Percentiles rank a stretch among this genome's conserved stretches.
Conservation (phyloP, 2,797 vertebrate genomes). For the Hydrolagus colliei region DNA sequence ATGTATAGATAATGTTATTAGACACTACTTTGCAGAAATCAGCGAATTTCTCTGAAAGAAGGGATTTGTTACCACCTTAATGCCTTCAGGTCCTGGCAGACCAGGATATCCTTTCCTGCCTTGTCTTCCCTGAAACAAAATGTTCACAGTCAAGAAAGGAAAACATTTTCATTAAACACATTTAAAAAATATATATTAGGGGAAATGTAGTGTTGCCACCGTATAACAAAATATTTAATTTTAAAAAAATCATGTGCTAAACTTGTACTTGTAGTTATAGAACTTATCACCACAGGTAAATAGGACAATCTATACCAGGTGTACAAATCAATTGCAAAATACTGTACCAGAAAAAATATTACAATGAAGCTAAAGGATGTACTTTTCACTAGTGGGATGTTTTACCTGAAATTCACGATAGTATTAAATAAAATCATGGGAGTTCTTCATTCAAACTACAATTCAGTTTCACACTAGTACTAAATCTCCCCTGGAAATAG, state of each 20-base stretch:
- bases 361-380: neutral
- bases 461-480: neutral
- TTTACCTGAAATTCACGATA: neutral
- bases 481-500: neutral
- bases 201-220: too few relatives aligned
- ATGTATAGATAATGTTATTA: too few relatives aligned
- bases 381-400: neutral
- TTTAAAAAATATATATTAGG: neutral
- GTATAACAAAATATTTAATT: too few relatives aligned
- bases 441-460: neutral
- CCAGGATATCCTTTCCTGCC: slow-evolving; percentile 79
- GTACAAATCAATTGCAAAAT: neutral
- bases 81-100: slow-evolving; percentile 75
- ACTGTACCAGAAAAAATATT: too few relatives aligned
- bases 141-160: slow-evolving; percentile 33
- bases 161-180: neutral
- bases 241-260: too few relatives aligned
- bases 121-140: slow-evolving; percentile 67
- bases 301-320: neutral
- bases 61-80: slow-evolving; percentile 56
- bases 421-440: neutral
- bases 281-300: too few relatives aligned
- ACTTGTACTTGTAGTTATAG: too few relatives aligned
- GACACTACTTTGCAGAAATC: neutral
- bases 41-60: neutral